Conservation (phyloP, 2,797 vertebrate genomes). For the Muraenolepis orangiensis region DNA sequence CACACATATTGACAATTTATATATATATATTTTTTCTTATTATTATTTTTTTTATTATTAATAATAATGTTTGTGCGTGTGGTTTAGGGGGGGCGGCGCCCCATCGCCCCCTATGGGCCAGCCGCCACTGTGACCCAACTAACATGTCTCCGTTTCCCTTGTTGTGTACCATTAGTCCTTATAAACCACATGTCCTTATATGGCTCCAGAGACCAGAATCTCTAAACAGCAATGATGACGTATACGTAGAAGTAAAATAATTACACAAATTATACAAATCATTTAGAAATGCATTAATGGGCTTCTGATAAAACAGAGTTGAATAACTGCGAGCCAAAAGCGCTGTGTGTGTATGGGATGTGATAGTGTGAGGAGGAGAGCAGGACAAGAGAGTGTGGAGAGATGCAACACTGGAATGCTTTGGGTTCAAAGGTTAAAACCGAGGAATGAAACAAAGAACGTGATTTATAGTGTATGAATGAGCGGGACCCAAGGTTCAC, state of each 20-base stretch:
- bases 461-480: background rate
- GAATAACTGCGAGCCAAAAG: background rate
- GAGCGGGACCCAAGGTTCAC: background rate
- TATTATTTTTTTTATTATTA: no score
- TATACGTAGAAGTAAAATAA: background rate
- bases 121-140: no score
- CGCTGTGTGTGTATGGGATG: background rate
- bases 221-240: background rate
- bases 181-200: constrained; percentile 1
- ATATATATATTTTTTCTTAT: no score
- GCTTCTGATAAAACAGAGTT: background rate
- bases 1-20: no score
- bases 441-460: background rate
- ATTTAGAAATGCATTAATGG: no score
- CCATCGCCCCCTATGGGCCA: no score
- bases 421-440: background rate
- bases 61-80: no score
- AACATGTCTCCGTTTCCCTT: no score
- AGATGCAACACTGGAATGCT: background rate
- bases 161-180: no score
- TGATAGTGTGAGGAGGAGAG: background rate
- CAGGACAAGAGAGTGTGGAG: no score
- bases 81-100: no score
- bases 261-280: no score
- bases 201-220: background rate